Percentiles rank a stretch among this genome's conserved stretches.
Conservation (phyloP, 2,888 invertebrate species). For the Drosophila histrio region DNA sequence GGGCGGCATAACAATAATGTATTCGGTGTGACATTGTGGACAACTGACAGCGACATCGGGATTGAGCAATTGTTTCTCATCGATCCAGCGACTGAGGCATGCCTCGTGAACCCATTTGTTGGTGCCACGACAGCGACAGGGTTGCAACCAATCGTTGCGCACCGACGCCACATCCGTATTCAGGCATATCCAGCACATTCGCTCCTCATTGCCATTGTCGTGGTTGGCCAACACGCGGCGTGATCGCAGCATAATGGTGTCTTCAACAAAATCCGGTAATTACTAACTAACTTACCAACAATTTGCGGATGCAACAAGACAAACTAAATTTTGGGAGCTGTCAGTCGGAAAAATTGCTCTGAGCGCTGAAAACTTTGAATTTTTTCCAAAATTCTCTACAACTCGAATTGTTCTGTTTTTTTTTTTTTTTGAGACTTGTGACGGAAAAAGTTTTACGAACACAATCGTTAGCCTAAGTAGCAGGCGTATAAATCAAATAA, state of each 20-base stretch:
- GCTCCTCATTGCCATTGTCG: slow-evolving; percentile 10
- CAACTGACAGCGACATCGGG: slow-evolving; percentile 44
- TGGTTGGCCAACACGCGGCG: slow-evolving; percentile 16
- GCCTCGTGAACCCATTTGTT: slow-evolving; percentile 65
- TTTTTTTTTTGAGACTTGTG: not conserved
- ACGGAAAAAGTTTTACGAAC: too few species aligned
- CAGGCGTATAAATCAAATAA: too few species aligned
- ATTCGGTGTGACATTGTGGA: slow-evolving; percentile 57
- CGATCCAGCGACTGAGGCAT: slow-evolving; percentile 66
- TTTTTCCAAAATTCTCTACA: too few species aligned
- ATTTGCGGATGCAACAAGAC: slow-evolving; percentile 29
- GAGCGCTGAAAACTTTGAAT: slow-evolving; percentile 5
- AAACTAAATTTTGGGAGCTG: slow-evolving; percentile 14
- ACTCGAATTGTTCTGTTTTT: not conserved
- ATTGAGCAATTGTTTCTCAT: slow-evolving; percentile 39
- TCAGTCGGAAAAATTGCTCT: not conserved
- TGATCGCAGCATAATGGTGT: slow-evolving; percentile 27
- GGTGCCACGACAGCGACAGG: slow-evolving; percentile 65
- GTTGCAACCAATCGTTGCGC: slow-evolving; percentile 56
- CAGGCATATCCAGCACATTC: slow-evolving; percentile 69
- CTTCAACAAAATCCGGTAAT: too few species aligned
- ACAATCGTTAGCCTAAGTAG: too few species aligned
- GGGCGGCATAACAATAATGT: slow-evolving; percentile 55
- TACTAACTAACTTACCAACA: slow-evolving; percentile 29
- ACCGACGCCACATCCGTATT: slow-evolving; percentile 42